Evolutionary conservation across 1,140 invertebrate genomes (phyloP), one percentile per base, ranked within the genome.

Genomic region (Orius insidiosus): DNA sequence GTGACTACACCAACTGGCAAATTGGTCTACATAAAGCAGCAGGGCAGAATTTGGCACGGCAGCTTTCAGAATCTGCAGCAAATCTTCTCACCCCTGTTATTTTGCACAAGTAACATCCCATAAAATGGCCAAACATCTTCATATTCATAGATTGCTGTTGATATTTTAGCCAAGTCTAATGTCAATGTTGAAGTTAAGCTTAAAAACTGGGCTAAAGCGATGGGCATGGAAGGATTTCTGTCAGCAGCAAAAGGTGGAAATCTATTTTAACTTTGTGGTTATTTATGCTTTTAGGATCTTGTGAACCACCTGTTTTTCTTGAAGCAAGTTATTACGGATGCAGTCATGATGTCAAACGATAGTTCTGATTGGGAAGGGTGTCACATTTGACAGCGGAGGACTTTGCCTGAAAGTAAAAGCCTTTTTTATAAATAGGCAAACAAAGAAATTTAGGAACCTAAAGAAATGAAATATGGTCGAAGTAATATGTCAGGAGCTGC

Each of bases 401-500:
- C 68, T 79, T 24, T 74, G 72, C 34, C 47, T 79, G 6, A 79
- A 77, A 55, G 7, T 36, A 11, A 15, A 15, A 36, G 3, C 35
- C 3, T 4, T 36, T 36, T 36, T 36, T n/a, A n/a, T 15, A 15
- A 36, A 36, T 36, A 15, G 3, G 14, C n/a, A n/a, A 33, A 33
- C n/a, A n/a, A 36, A 4, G 35, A 36, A n/a, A 4, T 36, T 36
- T 15, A 30, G 55, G 55, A 64, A 10, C 57, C 59, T 15, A 61
- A 65, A 24, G 62, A 68, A 32, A 76, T 77, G 68, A 66, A 70
- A 49, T 58, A 62, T 32, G 76, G 75, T 72, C 56, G 74, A 46
- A 74, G 64, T 13, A 76, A 78, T 33, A 77, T 78, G 74, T 73
- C 71, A 24, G 76, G 76, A 13, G 75, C 72, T n/a, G 76, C 76